Conservation (phyloP, 1,140 invertebrate species). For the Oryzaephilus surinamensis region DNA sequence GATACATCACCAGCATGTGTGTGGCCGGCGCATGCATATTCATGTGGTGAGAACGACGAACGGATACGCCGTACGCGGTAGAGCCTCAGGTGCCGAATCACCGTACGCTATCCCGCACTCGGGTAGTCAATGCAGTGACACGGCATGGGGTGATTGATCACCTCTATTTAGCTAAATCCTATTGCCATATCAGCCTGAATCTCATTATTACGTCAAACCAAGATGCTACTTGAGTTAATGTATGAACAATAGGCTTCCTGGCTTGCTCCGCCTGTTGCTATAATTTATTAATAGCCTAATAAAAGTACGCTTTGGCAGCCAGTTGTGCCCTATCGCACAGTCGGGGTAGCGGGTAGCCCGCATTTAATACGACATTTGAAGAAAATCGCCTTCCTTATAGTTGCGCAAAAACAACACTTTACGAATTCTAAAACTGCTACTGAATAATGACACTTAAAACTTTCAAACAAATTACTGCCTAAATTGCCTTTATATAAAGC, state of each 20-base stretch:
- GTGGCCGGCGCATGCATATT: slow-evolving; percentile 32
- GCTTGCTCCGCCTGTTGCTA: slow-evolving; percentile 35
- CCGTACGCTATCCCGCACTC: slow-evolving; percentile 15
- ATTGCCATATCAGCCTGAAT: slow-evolving; percentile 36
- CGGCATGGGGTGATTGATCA: slow-evolving; percentile 34
- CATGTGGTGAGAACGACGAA: slow-evolving; percentile 27
- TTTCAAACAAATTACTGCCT: slow-evolving; percentile 15
- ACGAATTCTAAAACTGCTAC: slow-evolving; percentile 17
- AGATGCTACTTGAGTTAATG: slow-evolving; percentile 37
- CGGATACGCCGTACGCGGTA: no score
- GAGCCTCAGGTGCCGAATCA: slow-evolving; percentile 22
- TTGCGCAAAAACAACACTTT: slow-evolving; percentile 18
- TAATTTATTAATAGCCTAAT: slow-evolving; percentile 39
- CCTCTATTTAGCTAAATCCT: slow-evolving; percentile 36
- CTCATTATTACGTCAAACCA: slow-evolving; percentile 38
- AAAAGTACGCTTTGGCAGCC: slow-evolving; percentile 35
- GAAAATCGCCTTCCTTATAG: slow-evolving; percentile 19
- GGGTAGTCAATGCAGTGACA: slow-evolving; percentile 32
- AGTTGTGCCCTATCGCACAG: slow-evolving; percentile 19
- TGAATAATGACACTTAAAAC: slow-evolving; percentile 21
- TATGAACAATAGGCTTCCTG: slow-evolving; percentile 35
- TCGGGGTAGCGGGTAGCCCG: slow-evolving; percentile 13
- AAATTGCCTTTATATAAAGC: slow-evolving; percentile 14
- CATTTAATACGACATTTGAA: slow-evolving; percentile 23
- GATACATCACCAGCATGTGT: slow-evolving; percentile 36